Conservation (phyloP, 2,888 invertebrate species). For the Cheilosia soror region DNA sequence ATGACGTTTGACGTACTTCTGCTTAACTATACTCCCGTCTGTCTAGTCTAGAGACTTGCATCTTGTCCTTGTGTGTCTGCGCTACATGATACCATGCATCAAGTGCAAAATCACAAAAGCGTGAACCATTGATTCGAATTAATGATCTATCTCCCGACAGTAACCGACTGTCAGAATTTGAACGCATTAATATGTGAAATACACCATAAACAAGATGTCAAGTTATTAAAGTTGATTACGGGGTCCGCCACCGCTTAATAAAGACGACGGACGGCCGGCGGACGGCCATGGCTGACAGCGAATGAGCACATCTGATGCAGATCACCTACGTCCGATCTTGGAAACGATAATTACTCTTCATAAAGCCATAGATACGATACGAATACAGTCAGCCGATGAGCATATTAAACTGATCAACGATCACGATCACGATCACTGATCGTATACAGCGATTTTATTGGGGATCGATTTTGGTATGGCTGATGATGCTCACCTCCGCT, state of each 20-base stretch:
- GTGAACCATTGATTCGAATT: conserved; percentile 60
- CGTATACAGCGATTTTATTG: conserved; percentile 20
- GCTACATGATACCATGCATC: conserved; percentile 17
- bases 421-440: conserved; percentile 61
- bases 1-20: conserved; percentile 55
- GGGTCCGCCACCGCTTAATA: conserved; percentile 29
- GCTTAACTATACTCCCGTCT: conserved; percentile 8
- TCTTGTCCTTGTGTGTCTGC: conserved; percentile 3
- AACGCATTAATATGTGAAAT: conserved; percentile 50
- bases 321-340: conserved; percentile 49
- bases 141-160: conserved; percentile 56
- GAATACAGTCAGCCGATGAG: conserved; percentile 24
- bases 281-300: conserved; percentile 23
- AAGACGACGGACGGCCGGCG: background rate
- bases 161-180: conserved; percentile 42
- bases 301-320: background rate
- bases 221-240: conserved; percentile 60
- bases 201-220: conserved; percentile 67
- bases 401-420: conserved; percentile 65
- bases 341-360: conserved; percentile 64
- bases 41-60: conserved; percentile 23
- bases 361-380: conserved; percentile 34
- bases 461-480: conserved; percentile 36
- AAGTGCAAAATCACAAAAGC: conserved; percentile 63
- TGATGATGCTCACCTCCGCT: conserved; percentile 4